These are phyloP conservation scores for Scleropages formosus DNA, from an alignment of 2,797 vertebrate species.

Conservation along the genomic window DNA sequence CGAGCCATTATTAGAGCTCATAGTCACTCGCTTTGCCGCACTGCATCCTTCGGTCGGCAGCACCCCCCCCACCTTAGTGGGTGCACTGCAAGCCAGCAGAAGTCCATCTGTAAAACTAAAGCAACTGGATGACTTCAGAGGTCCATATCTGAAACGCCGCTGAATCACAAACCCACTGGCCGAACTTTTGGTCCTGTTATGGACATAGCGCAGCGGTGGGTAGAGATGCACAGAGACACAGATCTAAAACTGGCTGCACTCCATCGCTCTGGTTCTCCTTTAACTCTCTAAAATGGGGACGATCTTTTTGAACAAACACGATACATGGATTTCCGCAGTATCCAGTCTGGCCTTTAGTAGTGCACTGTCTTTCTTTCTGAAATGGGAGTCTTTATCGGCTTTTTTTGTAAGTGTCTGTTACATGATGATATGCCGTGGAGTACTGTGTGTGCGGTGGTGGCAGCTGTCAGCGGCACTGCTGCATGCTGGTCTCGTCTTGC, in stretches of 20 bases:
- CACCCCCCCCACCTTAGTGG: background rate
- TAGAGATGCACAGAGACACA: background rate
- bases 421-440: background rate
- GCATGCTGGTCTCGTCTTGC: no score
- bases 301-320: no score
- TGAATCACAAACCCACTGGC: background rate
- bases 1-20: slow-evolving; percentile 5
- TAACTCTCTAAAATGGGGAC: no score
- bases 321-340: no score
- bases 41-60: background rate
- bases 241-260: background rate
- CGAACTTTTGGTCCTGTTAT: background rate
- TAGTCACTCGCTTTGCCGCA: slow-evolving; percentile 8
- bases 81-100: background rate
- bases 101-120: no score
- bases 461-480: slow-evolving; percentile 10
- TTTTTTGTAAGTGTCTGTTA: slow-evolving; percentile 4
- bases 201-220: background rate
- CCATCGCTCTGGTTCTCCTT: no score
- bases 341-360: background rate
- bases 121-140: background rate
- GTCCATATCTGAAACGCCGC: background rate
- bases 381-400: background rate
- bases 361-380: background rate
- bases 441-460: slow-evolving; percentile 8